Conservation (phyloP, 2,888 invertebrate genomes). For the Thecocarcelia acutangulata region DNA sequence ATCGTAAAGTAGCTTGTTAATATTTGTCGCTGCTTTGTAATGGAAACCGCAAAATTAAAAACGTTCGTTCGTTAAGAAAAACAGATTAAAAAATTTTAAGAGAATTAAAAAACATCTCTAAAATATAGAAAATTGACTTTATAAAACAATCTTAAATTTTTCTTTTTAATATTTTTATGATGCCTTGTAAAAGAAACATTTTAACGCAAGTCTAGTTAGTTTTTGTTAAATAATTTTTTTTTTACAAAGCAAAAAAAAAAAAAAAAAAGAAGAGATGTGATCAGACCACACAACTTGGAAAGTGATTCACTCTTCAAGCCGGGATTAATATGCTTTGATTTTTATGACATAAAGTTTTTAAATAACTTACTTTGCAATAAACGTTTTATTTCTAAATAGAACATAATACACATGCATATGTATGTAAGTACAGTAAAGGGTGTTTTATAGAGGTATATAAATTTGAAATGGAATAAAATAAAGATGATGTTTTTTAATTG, state of each 20-base stretch:
- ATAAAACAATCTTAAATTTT: no score
- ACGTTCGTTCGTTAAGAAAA: no score
- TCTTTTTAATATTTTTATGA: neutral
- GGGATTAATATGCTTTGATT: constrained; percentile 13
- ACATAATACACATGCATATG: neutral
- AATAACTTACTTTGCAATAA: constrained; percentile 12
- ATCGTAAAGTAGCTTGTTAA: no score
- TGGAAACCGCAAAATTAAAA: no score
- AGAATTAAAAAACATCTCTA: no score
- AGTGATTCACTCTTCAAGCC: constrained; percentile 25
- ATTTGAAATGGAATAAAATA: no score
- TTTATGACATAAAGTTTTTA: constrained; percentile 27
- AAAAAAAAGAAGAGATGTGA: neutral
- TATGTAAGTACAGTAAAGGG: neutral
- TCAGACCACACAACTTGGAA: constrained; percentile 42
- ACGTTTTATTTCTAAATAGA: neutral
- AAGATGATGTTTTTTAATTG: no score
- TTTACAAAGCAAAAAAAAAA: neutral
- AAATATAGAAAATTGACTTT: no score
- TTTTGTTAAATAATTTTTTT: constrained; percentile 18
- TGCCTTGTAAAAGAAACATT: neutral
- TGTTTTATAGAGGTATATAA: neutral
- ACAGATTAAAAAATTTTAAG: no score
- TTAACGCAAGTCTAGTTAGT: neutral
- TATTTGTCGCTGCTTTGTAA: no score